Base-by-base conservation (phyloP, 1,140 invertebrate genomes). In the Meloidogyne floridensis region DNA sequence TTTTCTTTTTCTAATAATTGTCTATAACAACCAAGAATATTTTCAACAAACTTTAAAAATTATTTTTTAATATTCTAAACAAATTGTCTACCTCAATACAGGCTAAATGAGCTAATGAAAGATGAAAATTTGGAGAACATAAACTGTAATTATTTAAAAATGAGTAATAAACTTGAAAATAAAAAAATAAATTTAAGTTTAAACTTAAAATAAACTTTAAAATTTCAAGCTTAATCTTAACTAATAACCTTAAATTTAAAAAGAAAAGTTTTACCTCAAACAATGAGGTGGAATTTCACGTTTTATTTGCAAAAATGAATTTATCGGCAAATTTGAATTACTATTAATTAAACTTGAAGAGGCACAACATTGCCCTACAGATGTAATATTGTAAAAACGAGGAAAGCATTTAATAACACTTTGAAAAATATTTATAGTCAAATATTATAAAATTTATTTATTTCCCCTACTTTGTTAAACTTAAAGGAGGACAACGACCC, bases 401-500 rank as follows among this genome's bases (percentile, higher is more conserved):
- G 77, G 77, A 70, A 79, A 79, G 43, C 77, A 79, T 79, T 70
- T 65, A 69, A 79, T 79, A 11, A 79, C 77, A 47, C 77, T 79
- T 20, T 53, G 20, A 20, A 69, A 43, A 65, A 20, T 56, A 77
- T 11, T 75, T 2, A 8, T 10, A 20, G 18, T 20, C 1, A 54
- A 9, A 54, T 51, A 4, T 75, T 47, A 11, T 10, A 13, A 32
- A 20, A 20, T 5, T 42, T 75, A 53, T 10, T 13, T 10, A n/a
- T 54, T 75, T 18, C 59, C n/a, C 32, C 18, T 1, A 79, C 77
- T 72, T 69, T 47, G 81, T 82, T 75, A 82, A 82, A 13, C 69
- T 82, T 42, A 82, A 18, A 59, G 81, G 81, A 1, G 81, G 80
- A 54, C 81, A 82, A 72, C 70, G 81, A 54, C 73, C 71, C 2